Conservation (phyloP, 2,797 vertebrate species). For the Acanthurus lineatus region DNA sequence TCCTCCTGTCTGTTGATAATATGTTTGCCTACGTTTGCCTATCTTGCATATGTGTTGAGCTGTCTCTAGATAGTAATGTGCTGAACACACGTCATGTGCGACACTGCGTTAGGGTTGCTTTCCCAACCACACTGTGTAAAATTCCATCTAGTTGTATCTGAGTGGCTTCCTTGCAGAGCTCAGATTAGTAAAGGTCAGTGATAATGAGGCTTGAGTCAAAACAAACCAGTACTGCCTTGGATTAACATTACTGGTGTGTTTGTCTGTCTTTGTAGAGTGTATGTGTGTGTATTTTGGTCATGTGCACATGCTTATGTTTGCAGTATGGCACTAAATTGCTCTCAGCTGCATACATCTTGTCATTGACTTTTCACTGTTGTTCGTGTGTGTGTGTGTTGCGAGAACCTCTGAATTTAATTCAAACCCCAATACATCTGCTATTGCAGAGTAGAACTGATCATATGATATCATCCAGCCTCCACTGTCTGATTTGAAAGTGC, state of each 20-base stretch:
- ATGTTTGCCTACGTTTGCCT: constrained; percentile 24
- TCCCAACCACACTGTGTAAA: constrained; percentile 36
- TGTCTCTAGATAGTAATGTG: not conserved
- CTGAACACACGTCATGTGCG: not conserved
- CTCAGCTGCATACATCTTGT: constrained; percentile 57
- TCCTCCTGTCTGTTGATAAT: not conserved
- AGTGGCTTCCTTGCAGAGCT: constrained; percentile 52
- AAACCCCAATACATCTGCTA: too few relatives aligned
- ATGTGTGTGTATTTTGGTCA: constrained; percentile 33
- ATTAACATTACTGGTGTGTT: constrained; percentile 50
- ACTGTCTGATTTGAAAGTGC: not conserved
- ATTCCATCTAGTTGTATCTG: constrained; percentile 46
- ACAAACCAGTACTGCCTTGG: constrained; percentile 50
- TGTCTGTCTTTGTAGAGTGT: not conserved
- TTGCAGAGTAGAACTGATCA: not conserved
- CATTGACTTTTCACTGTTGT: constrained; percentile 27
- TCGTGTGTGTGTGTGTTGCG: constrained; percentile 27
- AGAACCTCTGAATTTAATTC: constrained; percentile 24
- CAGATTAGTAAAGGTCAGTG: constrained; percentile 70
- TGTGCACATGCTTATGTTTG: constrained; percentile 52
- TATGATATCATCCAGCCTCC: not conserved
- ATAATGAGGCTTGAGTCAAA: constrained; percentile 72
- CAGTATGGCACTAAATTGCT: constrained; percentile 56
- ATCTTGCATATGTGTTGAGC: not conserved
- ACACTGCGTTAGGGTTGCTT: constrained; percentile 3